Conservation (phyloP, 2,113 vertebrate genomes). For the Andinoacara biseriatus region DNA sequence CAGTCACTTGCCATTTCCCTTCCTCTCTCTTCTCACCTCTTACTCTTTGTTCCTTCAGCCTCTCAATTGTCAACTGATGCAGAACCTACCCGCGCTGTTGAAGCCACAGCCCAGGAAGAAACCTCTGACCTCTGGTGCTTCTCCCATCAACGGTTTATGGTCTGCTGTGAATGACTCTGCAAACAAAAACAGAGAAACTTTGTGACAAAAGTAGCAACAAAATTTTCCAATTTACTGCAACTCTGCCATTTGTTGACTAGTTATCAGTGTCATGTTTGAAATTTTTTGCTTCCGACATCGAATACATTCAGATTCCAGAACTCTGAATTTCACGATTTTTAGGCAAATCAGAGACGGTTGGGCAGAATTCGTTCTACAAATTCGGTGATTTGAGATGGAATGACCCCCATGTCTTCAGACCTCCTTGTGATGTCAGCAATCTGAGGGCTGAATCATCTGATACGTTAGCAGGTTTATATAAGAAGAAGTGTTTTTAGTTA, state of each 20-base stretch:
- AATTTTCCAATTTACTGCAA: not conserved
- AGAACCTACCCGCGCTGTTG: conserved; percentile 92
- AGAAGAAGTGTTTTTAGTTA: not conserved
- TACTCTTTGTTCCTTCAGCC: not conserved
- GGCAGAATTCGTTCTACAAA: not conserved
- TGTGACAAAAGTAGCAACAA: not conserved
- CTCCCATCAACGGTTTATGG: conserved; percentile 96
- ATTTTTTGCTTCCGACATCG: too few relatives aligned
- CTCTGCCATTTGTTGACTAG: not conserved
- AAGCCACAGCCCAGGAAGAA: conserved; percentile 98
- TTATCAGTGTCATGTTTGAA: not conserved
- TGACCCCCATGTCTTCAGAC: not conserved
- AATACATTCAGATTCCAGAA: too few relatives aligned
- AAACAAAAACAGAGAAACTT: not conserved
- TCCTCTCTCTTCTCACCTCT: not conserved
- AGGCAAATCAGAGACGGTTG: not conserved
- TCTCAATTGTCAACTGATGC: not conserved
- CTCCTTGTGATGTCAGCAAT: not conserved
- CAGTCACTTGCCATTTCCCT: too few relatives aligned
- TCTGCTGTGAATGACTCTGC: conserved; percentile 96
- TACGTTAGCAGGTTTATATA: not conserved
- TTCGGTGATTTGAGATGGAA: not conserved
- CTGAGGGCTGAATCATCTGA: not conserved
- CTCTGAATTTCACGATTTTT: too few relatives aligned
- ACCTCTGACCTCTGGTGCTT: conserved; percentile 91